Percentiles rank a stretch among this genome's conserved stretches.
Evolutionary conservation across 2,888 invertebrate species (phyloP).

Genomic region (Zootermopsis nevadensis): DNA sequence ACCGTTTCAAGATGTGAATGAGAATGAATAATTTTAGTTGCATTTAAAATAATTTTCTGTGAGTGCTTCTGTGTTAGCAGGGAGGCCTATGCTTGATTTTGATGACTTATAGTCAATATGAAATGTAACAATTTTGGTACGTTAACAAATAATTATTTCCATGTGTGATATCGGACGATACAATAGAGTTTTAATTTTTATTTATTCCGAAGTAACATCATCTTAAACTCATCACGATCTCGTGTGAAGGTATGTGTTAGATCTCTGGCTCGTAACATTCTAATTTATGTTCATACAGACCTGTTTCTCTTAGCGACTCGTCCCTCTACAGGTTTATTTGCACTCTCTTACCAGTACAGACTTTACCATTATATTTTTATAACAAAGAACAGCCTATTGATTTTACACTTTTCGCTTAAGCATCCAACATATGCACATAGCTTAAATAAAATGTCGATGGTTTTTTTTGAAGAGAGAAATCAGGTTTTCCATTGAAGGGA

Average conservation of each 20-base stretch:
- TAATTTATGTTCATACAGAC: neutral
- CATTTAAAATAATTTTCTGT: neutral
- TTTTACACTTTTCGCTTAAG: slow-evolving; percentile 6
- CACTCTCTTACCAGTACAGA: slow-evolving; percentile 16
- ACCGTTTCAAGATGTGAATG: neutral
- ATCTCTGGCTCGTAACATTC: neutral
- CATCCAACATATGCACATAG: neutral
- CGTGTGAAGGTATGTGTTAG: neutral
- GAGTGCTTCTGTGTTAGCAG: neutral
- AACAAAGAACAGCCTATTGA: slow-evolving; percentile 18
- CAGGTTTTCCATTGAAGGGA: slow-evolving; percentile 24
- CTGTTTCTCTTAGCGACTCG: neutral
- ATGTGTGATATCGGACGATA: neutral
- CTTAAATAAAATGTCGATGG: slow-evolving; percentile 4
- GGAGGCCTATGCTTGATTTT: neutral
- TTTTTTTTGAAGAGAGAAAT: neutral
- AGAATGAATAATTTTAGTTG: neutral
- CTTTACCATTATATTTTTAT: neutral
- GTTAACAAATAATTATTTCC: neutral
- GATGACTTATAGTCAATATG: neutral
- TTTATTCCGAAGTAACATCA: neutral
- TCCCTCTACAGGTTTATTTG: neutral
- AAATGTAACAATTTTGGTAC: neutral
- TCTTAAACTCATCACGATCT: slow-evolving; percentile 9
- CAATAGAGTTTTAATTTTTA: neutral